These are phyloP conservation scores for Amazonetta brasiliensis DNA, from an alignment of 2,797 vertebrate species.

Conservation along the genomic window DNA sequence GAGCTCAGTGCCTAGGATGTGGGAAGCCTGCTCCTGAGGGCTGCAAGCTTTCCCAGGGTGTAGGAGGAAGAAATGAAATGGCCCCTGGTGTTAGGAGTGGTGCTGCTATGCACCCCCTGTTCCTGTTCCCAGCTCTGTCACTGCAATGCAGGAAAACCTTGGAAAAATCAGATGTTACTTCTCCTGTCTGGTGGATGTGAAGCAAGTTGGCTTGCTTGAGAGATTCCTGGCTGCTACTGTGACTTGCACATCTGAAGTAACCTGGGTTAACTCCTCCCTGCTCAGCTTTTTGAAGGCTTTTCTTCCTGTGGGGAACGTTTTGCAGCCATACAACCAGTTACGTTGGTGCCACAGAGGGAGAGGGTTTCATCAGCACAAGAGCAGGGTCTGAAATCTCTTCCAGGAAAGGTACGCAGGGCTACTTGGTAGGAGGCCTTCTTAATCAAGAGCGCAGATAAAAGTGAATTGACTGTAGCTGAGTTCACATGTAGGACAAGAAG, in stretches of 20 bases:
- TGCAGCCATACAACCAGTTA: not conserved
- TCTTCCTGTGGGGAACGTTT: not conserved
- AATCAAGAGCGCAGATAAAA: not conserved
- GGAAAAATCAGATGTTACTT: not conserved
- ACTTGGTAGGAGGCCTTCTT: not conserved
- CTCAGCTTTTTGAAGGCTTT: not conserved
- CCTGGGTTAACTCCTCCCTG: not conserved
- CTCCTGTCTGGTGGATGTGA: not conserved
- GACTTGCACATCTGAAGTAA: not conserved
- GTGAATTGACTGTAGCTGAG: not conserved
- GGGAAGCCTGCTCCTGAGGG: not conserved
- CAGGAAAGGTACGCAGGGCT: not conserved
- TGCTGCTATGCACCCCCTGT: rapidly evolving
- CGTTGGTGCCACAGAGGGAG: not conserved
- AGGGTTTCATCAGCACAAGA: not conserved
- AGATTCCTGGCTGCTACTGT: not conserved
- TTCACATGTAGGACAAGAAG: not conserved
- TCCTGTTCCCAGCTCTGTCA: not conserved
- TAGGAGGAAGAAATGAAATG: not conserved
- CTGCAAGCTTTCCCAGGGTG: not conserved
- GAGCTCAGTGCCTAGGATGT: not conserved
- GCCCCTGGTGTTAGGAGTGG: not conserved
- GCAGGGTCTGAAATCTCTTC: not conserved
- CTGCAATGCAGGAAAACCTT: not conserved
- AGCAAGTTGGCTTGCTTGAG: not conserved